Base-by-base conservation (phyloP, 2,113 vertebrate species). In the Alaudala cheleensis region DNA sequence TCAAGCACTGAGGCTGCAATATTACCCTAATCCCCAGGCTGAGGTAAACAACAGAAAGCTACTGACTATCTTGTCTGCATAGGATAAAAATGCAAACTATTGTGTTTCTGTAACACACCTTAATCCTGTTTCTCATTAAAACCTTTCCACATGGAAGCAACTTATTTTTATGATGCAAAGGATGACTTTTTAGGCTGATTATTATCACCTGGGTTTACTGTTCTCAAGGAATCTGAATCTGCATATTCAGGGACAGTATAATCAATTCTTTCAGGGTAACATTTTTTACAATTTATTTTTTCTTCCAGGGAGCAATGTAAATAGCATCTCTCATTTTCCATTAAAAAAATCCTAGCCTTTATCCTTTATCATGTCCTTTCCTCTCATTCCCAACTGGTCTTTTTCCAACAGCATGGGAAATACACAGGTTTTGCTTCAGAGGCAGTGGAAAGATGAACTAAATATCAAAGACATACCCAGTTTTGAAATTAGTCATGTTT, bases 11-110 rank as follows among this genome's bases (percentile, higher is more conserved):
- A 53, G 24, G 5, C 24, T 67, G 25, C 18, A 56, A 11, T 28
- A 33, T 4, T 49, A 20, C 8, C 45, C 29, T 26, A 53, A 10
- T 53, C 6, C 9, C 10, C 12, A 62, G 9, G 8, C 1, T 0
- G 28, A 76, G 25, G 45, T 44, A 42, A 70, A 50, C 25, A 44
- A 3, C 3, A 34, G 14, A 56, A 86, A 54, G 33, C 29, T 51
- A 21, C 31, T 26, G 13, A 21, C 9, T 53, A 1, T 45, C 23
- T 21, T 42, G 9, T 81, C 44, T 85, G 14, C 37, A 17, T 3
- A 51, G 19, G 13, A 67, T 31, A 31, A 79, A 85, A 74, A 78
- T n/a, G 15, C 24, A 91, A 83, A 73, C 12, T 1, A 22, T 28
- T 72, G 3, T 6, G 2, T 49, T 85, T 84, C 72, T 71, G 33